These are phyloP conservation scores for Nematolebias whitei DNA, from an alignment of 2,113 vertebrate species.

Conservation along the genomic window DNA sequence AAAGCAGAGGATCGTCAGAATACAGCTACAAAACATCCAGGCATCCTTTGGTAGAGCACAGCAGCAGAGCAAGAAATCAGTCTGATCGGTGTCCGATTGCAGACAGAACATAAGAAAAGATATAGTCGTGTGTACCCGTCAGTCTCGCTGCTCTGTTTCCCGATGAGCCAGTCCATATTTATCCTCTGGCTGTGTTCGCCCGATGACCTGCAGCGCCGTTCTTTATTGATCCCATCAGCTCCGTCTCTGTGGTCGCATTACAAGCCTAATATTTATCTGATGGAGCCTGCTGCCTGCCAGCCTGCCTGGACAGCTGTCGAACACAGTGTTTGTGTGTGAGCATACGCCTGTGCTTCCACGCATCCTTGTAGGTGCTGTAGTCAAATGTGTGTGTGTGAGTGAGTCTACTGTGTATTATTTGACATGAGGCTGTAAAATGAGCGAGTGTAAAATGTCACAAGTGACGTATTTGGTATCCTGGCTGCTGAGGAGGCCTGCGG, in stretches of 20 bases:
- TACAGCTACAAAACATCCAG: neutral
- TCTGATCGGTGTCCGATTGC: slow-evolving; percentile 46
- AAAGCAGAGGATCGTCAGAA: neutral
- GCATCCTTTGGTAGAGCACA: slow-evolving; percentile 8
- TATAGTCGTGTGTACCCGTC: slow-evolving; percentile 66
- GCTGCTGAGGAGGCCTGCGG: slow-evolving; percentile 36
- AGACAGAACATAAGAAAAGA: slow-evolving; percentile 56
- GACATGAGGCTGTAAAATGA: slow-evolving; percentile 54
- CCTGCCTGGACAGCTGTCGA: slow-evolving; percentile 55
- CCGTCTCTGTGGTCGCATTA: slow-evolving; percentile 71
- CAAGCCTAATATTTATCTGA: slow-evolving; percentile 77
- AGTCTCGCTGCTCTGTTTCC: slow-evolving; percentile 67
- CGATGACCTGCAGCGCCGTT: slow-evolving; percentile 66
- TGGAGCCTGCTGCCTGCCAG: slow-evolving; percentile 58
- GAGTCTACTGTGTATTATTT: slow-evolving; percentile 11
- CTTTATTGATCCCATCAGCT: slow-evolving; percentile 75
- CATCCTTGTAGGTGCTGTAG: slow-evolving; percentile 47
- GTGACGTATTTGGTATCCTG: slow-evolving; percentile 64
- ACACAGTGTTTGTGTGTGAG: slow-evolving; percentile 28
- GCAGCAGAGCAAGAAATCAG: slow-evolving; percentile 37
- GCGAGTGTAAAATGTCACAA: slow-evolving; percentile 75
- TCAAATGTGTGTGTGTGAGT: slow-evolving; percentile 6
- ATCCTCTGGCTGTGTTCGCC: slow-evolving; percentile 67
- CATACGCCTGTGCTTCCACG: neutral
- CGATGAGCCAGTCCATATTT: slow-evolving; percentile 76